phyloP scores from a whole-genome alignment of 2,888 invertebrate species.

The Zele albiditarsus region DNA sequence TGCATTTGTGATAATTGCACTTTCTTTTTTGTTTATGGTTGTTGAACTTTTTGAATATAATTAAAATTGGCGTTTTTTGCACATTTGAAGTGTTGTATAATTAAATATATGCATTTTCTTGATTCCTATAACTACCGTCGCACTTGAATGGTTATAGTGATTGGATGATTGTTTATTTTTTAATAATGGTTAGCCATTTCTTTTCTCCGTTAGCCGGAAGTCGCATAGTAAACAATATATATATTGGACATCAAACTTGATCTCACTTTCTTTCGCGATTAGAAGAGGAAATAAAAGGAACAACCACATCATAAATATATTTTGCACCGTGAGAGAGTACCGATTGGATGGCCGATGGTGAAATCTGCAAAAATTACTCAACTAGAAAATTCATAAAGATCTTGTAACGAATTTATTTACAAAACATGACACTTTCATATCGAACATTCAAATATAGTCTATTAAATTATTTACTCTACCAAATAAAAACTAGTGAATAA shows the following conservation, averaged over 20 bases:
- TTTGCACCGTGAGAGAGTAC: slow-evolving; percentile 18
- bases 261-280: background rate
- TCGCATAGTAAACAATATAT: background rate
- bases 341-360: slow-evolving; percentile 12
- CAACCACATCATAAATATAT: slow-evolving; percentile 1
- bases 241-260: background rate
- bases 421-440: background rate
- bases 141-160: slow-evolving; percentile 46
- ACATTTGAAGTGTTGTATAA: slow-evolving; percentile 33
- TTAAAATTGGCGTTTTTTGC: slow-evolving; percentile 35
- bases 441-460: background rate
- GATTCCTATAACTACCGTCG: background rate
- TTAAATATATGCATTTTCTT: background rate
- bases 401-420: background rate
- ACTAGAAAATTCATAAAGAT: slow-evolving; percentile 7
- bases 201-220: slow-evolving; percentile 9
- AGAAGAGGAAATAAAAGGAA: background rate
- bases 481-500: background rate
- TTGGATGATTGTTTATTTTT: background rate
- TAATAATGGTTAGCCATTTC: background rate
- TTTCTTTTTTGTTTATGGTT: slow-evolving; percentile 56
- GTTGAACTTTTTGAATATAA: slow-evolving; percentile 53
- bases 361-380: slow-evolving; percentile 19
- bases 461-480: background rate
- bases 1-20: slow-evolving; percentile 37